A percentile compares a stretch with the other conserved stretches of the same genome.
phyloP scores from a whole-genome alignment of 2,888 invertebrate genomes.

The Polietes domitor region DNA sequence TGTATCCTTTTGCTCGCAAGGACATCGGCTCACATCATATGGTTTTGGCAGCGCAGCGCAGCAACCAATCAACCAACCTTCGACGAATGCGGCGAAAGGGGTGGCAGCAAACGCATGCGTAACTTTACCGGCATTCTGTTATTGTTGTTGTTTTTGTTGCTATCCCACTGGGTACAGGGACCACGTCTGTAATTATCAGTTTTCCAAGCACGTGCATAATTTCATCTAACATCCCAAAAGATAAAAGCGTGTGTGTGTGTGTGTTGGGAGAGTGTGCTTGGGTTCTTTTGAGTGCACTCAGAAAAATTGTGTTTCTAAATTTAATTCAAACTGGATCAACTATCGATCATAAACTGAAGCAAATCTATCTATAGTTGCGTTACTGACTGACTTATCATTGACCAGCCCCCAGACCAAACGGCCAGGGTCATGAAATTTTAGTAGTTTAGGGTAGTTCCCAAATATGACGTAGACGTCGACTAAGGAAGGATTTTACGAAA shows the following conservation, averaged over 20 bases:
- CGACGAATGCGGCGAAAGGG: too few relatives aligned
- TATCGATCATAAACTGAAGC: too few relatives aligned
- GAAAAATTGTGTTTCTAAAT: too few relatives aligned
- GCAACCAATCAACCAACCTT: not conserved
- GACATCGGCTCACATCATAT: not conserved
- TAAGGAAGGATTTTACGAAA: too few relatives aligned
- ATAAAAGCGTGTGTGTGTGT: not conserved
- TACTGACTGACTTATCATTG: too few relatives aligned
- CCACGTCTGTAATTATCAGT: constrained; percentile 11
- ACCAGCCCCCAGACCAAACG: too few relatives aligned
- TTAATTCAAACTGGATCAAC: too few relatives aligned
- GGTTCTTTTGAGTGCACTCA: too few relatives aligned
- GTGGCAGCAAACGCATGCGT: constrained; percentile 50
- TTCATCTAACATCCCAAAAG: not conserved
- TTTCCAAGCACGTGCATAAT: constrained; percentile 45
- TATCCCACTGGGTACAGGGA: not conserved
- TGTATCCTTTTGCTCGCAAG: not conserved
- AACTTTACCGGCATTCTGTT: constrained; percentile 16
- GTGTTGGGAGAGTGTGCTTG: not conserved
- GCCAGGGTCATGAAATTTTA: too few relatives aligned
- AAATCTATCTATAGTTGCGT: too few relatives aligned
- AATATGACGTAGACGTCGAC: too few relatives aligned
- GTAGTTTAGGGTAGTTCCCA: too few relatives aligned
- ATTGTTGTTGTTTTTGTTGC: not conserved
- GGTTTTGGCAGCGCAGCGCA: constrained; percentile 6